phyloP scores from a whole-genome alignment of 2,113 vertebrate genomes.

The Pseudopipra pipra region DNA sequence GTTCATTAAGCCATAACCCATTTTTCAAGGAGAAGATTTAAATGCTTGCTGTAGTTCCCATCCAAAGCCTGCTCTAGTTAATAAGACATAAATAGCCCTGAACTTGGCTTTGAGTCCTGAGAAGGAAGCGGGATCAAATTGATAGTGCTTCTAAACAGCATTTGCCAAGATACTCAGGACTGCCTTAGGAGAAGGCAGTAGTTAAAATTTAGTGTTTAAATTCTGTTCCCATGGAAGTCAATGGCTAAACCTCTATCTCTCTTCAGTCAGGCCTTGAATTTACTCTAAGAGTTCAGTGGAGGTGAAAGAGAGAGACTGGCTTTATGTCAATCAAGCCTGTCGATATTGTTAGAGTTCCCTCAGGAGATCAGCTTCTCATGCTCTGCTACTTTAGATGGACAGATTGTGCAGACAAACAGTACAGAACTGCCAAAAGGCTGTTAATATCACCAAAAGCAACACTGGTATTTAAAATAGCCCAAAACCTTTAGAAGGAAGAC shows the following conservation, averaged over 20 bases:
- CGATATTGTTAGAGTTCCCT: background rate
- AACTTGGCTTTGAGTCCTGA: slow-evolving; percentile 42
- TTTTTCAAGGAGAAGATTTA: slow-evolving; percentile 27
- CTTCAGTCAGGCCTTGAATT: slow-evolving; percentile 25
- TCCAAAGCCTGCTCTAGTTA: slow-evolving; percentile 21
- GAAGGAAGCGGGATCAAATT: slow-evolving; percentile 42
- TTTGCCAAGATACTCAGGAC: slow-evolving; percentile 51
- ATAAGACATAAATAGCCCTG: slow-evolving; percentile 46
- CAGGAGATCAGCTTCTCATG: slow-evolving; percentile 42
- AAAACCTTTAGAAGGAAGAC: background rate
- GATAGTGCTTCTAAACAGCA: slow-evolving; percentile 38
- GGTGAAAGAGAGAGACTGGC: slow-evolving; percentile 3
- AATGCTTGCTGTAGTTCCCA: slow-evolving; percentile 13
- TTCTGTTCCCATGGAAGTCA: slow-evolving; percentile 28
- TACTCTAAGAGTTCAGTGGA: slow-evolving; percentile 7
- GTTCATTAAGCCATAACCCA: slow-evolving; percentile 30
- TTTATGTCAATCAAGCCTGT: slow-evolving; percentile 31
- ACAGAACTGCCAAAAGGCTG: background rate
- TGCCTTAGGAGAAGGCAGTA: slow-evolving; percentile 29
- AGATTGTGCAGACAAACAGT: slow-evolving; percentile 1
- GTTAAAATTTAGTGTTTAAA: background rate
- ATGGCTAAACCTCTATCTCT: slow-evolving; percentile 9
- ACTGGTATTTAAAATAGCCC: background rate
- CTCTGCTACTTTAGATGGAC: slow-evolving; percentile 1
- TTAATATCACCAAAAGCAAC: background rate